Percentiles rank a stretch among this genome's conserved stretches.
These are phyloP conservation scores for Protobothrops mucrosquamatus DNA, from an alignment of 2,113 vertebrate genomes.

Conservation along the genomic window DNA sequence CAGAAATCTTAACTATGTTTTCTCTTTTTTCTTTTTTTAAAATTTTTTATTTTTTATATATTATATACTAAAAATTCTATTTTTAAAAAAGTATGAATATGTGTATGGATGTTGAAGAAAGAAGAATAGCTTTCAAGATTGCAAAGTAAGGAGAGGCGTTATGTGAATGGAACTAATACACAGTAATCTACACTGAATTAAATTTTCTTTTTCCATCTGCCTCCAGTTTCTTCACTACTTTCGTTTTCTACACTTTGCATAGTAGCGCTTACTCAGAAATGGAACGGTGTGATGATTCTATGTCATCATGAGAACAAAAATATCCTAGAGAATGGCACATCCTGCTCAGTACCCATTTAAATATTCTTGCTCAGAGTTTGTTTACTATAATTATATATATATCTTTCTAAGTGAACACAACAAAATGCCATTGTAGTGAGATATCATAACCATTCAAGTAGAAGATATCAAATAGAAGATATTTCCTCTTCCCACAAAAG, in stretches of 20 bases:
- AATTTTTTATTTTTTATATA: not conserved
- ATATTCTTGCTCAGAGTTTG: conserved; percentile 51
- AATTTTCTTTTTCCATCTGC: not conserved
- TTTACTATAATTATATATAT: conserved; percentile 50
- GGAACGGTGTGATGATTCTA: not conserved
- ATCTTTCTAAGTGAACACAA: conserved; percentile 18
- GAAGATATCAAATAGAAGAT: no score
- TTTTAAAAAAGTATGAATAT: not conserved
- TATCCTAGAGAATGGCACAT: not conserved
- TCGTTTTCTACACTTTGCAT: not conserved
- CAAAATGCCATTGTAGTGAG: not conserved
- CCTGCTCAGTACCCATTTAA: conserved; percentile 42
- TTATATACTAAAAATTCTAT: not conserved
- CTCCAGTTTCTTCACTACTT: not conserved
- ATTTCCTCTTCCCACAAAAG: not conserved
- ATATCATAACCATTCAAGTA: not conserved
- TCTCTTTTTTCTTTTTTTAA: not conserved
- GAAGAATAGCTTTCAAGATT: not conserved
- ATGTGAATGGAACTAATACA: not conserved
- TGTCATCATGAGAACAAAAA: not conserved
- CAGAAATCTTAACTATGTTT: not conserved
- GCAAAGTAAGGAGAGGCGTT: not conserved
- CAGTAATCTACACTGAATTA: not conserved
- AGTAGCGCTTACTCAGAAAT: not conserved
- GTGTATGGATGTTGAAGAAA: not conserved